Conservation (phyloP, 1,140 invertebrate genomes). For the Eubasilissa regina region DNA sequence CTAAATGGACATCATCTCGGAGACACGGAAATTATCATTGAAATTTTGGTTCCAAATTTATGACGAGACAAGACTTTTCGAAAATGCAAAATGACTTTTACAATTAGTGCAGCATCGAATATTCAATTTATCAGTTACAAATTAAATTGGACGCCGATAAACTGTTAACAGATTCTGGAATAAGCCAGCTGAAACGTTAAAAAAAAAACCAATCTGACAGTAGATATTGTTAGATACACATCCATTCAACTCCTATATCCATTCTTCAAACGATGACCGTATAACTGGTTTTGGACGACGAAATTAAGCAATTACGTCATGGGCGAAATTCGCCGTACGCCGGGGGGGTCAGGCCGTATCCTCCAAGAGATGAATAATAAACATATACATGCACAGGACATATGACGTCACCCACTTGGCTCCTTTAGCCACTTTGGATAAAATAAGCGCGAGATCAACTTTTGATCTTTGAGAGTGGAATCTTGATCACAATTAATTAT, state of each 20-base stretch:
- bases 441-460: background rate
- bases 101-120: too few species aligned
- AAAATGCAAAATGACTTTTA: too few species aligned
- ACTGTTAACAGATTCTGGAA: too few species aligned
- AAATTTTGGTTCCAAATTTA: too few species aligned
- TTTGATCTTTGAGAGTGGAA: too few species aligned
- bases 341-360: slow-evolving; percentile 16
- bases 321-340: slow-evolving; percentile 14
- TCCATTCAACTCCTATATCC: slow-evolving; percentile 15
- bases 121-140: too few species aligned
- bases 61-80: too few species aligned
- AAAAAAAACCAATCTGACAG: background rate
- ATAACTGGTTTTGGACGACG: background rate
- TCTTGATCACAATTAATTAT: too few species aligned
- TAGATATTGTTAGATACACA: slow-evolving; percentile 18
- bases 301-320: slow-evolving; percentile 32
- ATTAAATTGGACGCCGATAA: too few species aligned
- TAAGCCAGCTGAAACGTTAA: too few species aligned
- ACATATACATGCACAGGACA: slow-evolving; percentile 2
- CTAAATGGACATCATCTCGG: too few species aligned
- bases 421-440: slow-evolving; percentile 2
- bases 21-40: too few species aligned
- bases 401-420: background rate
- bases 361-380: slow-evolving; percentile 26
- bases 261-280: background rate